phyloP scores from a whole-genome alignment of 2,888 invertebrate species.

The Ischnura elegans region DNA sequence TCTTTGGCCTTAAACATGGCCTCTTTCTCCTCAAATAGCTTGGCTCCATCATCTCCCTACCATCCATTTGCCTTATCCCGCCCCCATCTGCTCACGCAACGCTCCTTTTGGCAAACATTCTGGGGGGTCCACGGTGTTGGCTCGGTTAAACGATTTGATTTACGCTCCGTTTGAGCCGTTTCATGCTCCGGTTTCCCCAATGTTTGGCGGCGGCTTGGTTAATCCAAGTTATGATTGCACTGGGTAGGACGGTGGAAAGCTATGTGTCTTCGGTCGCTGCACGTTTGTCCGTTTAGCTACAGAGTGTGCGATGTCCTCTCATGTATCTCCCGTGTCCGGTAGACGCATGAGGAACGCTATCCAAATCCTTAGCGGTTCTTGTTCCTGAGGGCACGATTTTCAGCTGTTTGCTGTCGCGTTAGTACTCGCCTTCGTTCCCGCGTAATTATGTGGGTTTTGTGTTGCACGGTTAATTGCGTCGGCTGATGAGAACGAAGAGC shows the following conservation, averaged over 20 bases:
- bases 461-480: background rate
- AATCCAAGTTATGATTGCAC: background rate
- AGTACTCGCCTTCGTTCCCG: background rate
- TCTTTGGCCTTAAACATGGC: too few species aligned
- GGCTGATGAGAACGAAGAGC: background rate
- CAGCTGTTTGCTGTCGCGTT: background rate
- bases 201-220: background rate
- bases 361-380: background rate
- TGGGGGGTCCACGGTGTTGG: background rate
- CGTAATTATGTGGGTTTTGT: background rate
- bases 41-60: background rate
- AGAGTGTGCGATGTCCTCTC: background rate
- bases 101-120: constrained; percentile 23
- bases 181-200: background rate
- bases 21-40: background rate
- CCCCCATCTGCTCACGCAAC: background rate
- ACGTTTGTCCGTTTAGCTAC: background rate
- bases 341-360: too few species aligned
- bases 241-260: background rate
- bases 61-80: background rate
- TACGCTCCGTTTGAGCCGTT: constrained; percentile 9
- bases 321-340: background rate
- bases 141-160: constrained; percentile 18
- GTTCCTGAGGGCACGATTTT: background rate
- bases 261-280: background rate